Percentiles rank a stretch among this genome's conserved stretches.
Evolutionary conservation across 2,797 vertebrate species (phyloP).

Genomic region (Gallirallus australis): DNA sequence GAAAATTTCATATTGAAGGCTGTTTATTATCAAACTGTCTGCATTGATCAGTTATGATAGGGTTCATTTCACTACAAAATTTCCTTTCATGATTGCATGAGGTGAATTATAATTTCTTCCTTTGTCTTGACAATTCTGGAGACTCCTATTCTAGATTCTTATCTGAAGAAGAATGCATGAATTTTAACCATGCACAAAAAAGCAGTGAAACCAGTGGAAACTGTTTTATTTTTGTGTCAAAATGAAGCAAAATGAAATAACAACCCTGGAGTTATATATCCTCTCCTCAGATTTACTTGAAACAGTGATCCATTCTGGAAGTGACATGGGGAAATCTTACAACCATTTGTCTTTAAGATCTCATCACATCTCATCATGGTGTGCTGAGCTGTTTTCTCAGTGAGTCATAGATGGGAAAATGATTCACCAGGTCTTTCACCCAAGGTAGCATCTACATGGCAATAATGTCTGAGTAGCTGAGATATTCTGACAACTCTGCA

Average conservation of each 20-base stretch:
- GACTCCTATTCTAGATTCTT: not conserved
- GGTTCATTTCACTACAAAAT: not conserved
- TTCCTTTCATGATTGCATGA: not conserved
- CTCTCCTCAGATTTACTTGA: not conserved
- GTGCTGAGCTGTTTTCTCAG: not conserved
- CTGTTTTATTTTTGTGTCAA: not conserved
- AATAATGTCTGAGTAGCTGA: not conserved
- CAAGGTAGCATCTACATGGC: not conserved
- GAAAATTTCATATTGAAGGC: not conserved
- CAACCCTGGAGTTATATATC: not conserved
- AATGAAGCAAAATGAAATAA: not conserved
- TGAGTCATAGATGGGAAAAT: not conserved
- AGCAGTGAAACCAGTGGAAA: not conserved
- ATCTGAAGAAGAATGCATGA: not conserved
- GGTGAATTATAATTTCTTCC: not conserved
- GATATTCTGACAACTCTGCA: not conserved
- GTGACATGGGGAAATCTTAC: too few species aligned
- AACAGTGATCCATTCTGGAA: not conserved
- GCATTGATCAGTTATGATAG: not conserved
- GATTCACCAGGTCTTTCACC: not conserved
- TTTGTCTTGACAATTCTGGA: not conserved
- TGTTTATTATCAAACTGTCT: not conserved
- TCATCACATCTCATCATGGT: not conserved
- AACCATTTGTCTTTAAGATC: not conserved
- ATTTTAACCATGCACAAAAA: not conserved